Conservation (phyloP, 1,140 invertebrate genomes). For the Macrobrachium rosenbergii region DNA sequence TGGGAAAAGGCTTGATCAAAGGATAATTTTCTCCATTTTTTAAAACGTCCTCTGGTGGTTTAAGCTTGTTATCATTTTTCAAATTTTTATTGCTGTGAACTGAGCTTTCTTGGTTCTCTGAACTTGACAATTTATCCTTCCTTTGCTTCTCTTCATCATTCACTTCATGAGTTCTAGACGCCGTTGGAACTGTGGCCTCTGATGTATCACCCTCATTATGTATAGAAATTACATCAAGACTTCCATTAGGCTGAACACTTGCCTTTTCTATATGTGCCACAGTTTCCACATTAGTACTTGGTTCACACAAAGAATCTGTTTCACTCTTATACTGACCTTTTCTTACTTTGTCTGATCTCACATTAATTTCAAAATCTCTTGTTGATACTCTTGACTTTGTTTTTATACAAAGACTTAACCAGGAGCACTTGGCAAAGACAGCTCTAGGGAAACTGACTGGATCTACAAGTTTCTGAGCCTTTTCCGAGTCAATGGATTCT, state of each 20-base stretch:
- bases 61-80: neutral
- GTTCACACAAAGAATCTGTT: neutral
- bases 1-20: slow-evolving; percentile 31
- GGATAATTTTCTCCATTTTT: neutral
- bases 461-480: slow-evolving; percentile 37
- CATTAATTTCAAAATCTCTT: slow-evolving; percentile 26
- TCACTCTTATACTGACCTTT: neutral
- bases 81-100: neutral
- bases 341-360: neutral
- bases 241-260: no score
- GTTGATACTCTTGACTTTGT: slow-evolving; percentile 27
- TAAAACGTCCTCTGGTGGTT: no score
- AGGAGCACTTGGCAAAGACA: slow-evolving; percentile 45
- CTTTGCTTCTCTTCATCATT: neutral
- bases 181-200: no score
- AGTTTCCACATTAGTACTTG: neutral
- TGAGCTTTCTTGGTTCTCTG: neutral
- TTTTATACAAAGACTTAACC: slow-evolving; percentile 52
- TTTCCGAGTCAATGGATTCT: slow-evolving; percentile 50
- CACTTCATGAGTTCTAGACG: no score
- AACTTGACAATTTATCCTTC: neutral
- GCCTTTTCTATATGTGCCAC: no score
- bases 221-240: no score
- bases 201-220: no score
- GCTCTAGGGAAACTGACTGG: neutral